phyloP scores from a whole-genome alignment of 2,797 vertebrate genomes.

The Lepilemur ruficaudatus region DNA sequence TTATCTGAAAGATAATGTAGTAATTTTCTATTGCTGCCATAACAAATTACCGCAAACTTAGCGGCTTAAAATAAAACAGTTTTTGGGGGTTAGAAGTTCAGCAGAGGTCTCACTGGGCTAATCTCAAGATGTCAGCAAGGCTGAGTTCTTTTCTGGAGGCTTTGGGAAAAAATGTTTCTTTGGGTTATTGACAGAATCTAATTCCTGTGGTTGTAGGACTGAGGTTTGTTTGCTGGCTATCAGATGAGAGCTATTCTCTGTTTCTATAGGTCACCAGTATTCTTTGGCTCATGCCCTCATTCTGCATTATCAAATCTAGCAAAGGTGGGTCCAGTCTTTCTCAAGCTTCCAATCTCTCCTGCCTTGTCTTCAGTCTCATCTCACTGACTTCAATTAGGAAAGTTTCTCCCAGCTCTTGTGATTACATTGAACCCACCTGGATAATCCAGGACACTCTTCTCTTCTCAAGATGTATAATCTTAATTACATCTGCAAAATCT shows the following conservation, averaged over 20 bases:
- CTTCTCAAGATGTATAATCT: neutral
- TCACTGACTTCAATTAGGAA: neutral
- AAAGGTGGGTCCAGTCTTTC: neutral
- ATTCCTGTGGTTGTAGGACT: neutral
- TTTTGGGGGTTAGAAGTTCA: neutral
- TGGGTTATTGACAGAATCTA: neutral
- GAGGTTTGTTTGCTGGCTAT: neutral
- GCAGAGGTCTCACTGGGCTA: neutral
- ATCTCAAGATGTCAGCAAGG: neutral
- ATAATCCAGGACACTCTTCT: neutral
- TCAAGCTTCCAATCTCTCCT: neutral
- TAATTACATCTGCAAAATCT: neutral
- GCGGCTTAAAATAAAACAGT: neutral
- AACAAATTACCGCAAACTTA: neutral
- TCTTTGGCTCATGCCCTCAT: neutral
- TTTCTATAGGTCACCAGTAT: neutral
- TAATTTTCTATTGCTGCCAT: neutral
- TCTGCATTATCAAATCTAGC: neutral
- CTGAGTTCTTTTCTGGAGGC: too few relatives aligned
- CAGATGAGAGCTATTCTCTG: neutral
- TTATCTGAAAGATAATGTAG: neutral
- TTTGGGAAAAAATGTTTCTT: neutral
- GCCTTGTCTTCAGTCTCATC: neutral
- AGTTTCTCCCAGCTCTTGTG: neutral
- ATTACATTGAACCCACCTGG: neutral